A percentile compares a stretch with the other conserved stretches of the same genome.
phyloP scores from a whole-genome alignment of 2,797 vertebrate genomes.

The Syncerus caffer region DNA sequence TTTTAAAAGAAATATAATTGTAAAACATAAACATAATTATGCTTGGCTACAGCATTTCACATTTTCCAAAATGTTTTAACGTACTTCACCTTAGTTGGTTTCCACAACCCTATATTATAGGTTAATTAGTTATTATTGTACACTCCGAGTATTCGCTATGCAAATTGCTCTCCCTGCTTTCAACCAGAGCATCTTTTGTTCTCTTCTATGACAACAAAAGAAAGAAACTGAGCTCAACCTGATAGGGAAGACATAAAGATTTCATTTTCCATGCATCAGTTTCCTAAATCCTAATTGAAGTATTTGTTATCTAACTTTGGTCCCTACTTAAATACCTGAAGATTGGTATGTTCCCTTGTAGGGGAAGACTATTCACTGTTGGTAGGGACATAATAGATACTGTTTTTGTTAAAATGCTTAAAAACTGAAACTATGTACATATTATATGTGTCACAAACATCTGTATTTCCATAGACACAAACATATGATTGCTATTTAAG shows the following conservation, averaged over 20 bases:
- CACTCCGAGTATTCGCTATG: neutral
- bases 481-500: neutral
- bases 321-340: neutral
- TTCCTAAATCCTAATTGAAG: neutral
- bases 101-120: neutral
- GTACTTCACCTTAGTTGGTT: neutral
- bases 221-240: neutral
- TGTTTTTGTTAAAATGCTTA: neutral
- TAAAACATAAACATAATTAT: constrained; percentile 21
- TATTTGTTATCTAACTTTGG: neutral
- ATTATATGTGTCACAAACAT: neutral
- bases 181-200: neutral
- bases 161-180: neutral
- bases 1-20: constrained; percentile 14
- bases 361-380: neutral
- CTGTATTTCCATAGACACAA: neutral
- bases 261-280: neutral
- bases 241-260: neutral
- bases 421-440: neutral
- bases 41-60: neutral
- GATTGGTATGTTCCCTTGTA: neutral
- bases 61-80: neutral
- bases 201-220: neutral
- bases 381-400: neutral
- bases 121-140: neutral